A percentile compares a stretch with the other conserved stretches of the same genome.
phyloP scores from a whole-genome alignment of 1,140 invertebrate genomes.

The Globodera ellingtonae region DNA sequence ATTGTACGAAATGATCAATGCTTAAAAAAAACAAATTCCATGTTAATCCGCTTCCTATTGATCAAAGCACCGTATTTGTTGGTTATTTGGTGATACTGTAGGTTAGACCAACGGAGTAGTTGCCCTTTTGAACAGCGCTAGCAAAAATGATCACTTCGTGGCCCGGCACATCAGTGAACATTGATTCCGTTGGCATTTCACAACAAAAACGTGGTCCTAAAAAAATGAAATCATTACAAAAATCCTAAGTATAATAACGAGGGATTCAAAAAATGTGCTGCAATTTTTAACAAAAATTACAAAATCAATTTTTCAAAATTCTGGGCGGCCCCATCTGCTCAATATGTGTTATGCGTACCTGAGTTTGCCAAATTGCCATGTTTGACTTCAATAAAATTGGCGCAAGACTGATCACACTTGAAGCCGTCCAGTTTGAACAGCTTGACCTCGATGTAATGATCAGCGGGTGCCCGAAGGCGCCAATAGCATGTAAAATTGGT shows the following conservation, averaged over 20 bases:
- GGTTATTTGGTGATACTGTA: slow-evolving; percentile 21
- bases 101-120: slow-evolving; percentile 13
- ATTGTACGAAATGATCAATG: too few species aligned
- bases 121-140: slow-evolving; percentile 6
- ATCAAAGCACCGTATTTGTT: too few species aligned
- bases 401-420: slow-evolving; percentile 25
- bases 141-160: slow-evolving; percentile 25
- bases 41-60: too few species aligned
- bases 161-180: slow-evolving; percentile 18
- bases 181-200: background rate
- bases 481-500: slow-evolving; percentile 29
- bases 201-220: slow-evolving; percentile 27
- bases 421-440: slow-evolving; percentile 21
- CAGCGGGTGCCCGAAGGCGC: slow-evolving; percentile 15
- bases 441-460: slow-evolving; percentile 14
- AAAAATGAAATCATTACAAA: too few species aligned
- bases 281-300: too few species aligned
- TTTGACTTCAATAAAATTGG: slow-evolving; percentile 25
- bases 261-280: too few species aligned
- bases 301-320: too few species aligned
- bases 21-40: too few species aligned
- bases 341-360: background rate
- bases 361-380: slow-evolving; percentile 27
- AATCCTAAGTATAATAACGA: too few species aligned
- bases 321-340: background rate